A percentile compares a stretch with the other conserved stretches of the same genome.
phyloP scores from a whole-genome alignment of 2,797 vertebrate species.

The Mus caroli region DNA sequence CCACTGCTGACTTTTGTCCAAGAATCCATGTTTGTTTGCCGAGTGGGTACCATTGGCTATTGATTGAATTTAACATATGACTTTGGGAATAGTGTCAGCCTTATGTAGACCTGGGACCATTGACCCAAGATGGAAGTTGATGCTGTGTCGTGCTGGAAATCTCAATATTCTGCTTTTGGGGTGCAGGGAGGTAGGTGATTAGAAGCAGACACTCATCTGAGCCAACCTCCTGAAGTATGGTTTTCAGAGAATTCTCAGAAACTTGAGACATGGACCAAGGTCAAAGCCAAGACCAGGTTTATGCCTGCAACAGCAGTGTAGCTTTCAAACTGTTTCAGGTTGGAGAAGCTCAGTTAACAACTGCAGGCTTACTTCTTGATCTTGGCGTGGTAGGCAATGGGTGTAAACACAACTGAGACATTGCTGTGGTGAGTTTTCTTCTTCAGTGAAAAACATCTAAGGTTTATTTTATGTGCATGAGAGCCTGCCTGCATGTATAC shows the following conservation, averaged over 20 bases:
- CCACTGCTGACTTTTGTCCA: constrained; percentile 13
- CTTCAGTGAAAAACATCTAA: neutral
- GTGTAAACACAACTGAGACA: constrained; percentile 27
- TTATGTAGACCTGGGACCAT: neutral
- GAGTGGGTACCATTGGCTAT: neutral
- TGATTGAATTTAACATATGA: neutral
- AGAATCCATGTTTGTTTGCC: constrained; percentile 48
- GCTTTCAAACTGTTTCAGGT: constrained; percentile 56
- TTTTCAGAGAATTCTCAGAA: constrained; percentile 61
- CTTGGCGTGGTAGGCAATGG: neutral
- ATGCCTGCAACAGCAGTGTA: constrained; percentile 51
- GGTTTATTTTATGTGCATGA: neutral
- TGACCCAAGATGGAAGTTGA: neutral
- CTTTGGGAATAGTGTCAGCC: neutral
- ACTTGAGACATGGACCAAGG: constrained; percentile 51
- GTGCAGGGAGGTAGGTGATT: neutral
- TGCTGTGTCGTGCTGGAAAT: constrained; percentile 22
- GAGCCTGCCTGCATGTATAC: neutral
- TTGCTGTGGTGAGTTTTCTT: constrained; percentile 12
- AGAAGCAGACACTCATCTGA: constrained; percentile 34
- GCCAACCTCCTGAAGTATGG: neutral
- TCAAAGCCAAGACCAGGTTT: constrained; percentile 63
- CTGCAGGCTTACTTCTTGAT: constrained; percentile 70
- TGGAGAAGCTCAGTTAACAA: constrained; percentile 68
- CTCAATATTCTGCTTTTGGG: neutral